phyloP scores from a whole-genome alignment of 1,140 invertebrate species.

The Cydia splendana region DNA sequence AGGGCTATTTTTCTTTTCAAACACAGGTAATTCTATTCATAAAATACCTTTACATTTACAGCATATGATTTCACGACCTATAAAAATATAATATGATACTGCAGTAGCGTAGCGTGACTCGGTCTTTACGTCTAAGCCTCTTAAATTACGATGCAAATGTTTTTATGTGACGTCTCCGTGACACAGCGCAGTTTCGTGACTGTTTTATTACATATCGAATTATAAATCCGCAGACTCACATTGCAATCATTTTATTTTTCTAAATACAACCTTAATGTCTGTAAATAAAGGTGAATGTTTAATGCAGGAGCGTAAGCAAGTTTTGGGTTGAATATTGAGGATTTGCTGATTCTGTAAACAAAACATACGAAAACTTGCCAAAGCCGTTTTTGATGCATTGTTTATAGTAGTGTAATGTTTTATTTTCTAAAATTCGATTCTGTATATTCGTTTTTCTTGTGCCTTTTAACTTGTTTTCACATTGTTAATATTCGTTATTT shows the following conservation, averaged over 20 bases:
- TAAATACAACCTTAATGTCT: neutral
- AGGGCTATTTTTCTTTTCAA: no score
- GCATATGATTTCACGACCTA: neutral
- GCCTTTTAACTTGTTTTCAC: neutral
- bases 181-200: neutral
- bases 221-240: neutral
- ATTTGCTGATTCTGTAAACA: neutral
- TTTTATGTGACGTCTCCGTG: constrained; percentile 25
- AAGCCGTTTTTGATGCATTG: neutral
- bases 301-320: neutral
- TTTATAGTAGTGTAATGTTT: neutral
- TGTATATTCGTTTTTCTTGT: neutral
- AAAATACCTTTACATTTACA: no score
- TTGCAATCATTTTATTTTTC: neutral
- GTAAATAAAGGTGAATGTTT: neutral
- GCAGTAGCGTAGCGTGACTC: neutral
- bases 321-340: neutral
- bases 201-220: constrained; percentile 11
- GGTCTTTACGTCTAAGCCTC: neutral
- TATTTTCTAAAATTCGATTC: neutral
- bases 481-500: neutral
- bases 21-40: no score
- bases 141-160: constrained; percentile 16
- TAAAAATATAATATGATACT: neutral
- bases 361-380: neutral